Evolutionary conservation across 35 echinoderm and acorn worm species (phyloP).

Genomic region (Acanthaster planci): DNA sequence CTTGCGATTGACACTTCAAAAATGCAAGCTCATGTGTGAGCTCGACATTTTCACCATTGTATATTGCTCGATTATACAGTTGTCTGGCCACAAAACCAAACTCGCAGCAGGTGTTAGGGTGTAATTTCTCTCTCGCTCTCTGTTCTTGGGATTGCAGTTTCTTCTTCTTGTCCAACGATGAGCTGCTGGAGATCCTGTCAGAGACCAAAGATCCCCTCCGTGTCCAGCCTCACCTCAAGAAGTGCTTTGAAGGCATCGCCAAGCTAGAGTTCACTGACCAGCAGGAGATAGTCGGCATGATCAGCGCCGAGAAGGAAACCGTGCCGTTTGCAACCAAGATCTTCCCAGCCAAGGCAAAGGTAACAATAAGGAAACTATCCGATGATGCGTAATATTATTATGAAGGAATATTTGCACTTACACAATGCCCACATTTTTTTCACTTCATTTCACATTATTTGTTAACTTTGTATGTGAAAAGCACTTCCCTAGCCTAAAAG

Average conservation of each 20-base stretch:
- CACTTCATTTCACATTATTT: no score
- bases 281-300: constrained; percentile 96
- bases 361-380: constrained; percentile 29
- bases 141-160: constrained; percentile 59
- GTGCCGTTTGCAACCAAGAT: constrained; percentile 92
- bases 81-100: no score
- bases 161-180: constrained; percentile 99
- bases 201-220: constrained; percentile 96
- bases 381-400: neutral
- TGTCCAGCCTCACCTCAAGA: constrained; percentile 99
- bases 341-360: constrained; percentile 96
- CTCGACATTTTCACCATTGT: no score
- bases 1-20: no score
- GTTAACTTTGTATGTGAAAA: no score
- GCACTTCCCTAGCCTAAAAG: no score
- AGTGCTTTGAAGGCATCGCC: constrained; percentile 99
- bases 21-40: no score
- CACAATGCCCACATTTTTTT: no score
- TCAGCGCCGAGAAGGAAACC: constrained; percentile 92
- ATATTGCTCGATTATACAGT: no score
- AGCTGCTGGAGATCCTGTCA: constrained; percentile 96
- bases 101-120: no score
- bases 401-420: no score
- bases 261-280: constrained; percentile 95
- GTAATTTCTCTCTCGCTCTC: neutral